Evolutionary conservation across 2,797 vertebrate genomes (phyloP).

Genomic region (Diplodus puntazzo): DNA sequence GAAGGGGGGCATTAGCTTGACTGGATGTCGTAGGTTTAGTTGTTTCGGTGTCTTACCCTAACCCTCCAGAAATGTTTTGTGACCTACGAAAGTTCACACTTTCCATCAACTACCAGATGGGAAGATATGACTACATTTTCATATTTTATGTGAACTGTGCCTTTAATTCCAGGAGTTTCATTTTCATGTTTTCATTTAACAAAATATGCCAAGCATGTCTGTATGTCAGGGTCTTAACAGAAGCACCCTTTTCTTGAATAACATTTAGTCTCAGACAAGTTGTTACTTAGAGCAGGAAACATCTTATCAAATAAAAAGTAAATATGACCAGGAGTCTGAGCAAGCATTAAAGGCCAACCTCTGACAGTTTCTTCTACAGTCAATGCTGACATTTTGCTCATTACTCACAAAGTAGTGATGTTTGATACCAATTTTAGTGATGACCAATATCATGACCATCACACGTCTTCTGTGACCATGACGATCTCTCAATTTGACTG

Average conservation of each 20-base stretch:
- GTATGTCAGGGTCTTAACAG: not conserved
- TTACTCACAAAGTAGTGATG: not conserved
- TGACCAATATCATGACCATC: not conserved
- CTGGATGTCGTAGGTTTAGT: too few species aligned
- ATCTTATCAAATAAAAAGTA: not conserved
- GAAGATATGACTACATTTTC: too few species aligned
- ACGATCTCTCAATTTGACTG: not conserved
- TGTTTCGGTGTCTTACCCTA: too few species aligned
- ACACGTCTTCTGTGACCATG: not conserved
- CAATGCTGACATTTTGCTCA: not conserved
- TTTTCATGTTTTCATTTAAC: not conserved
- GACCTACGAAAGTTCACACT: too few species aligned
- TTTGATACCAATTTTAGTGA: not conserved
- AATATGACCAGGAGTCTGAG: not conserved
- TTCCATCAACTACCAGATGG: too few species aligned
- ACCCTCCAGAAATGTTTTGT: too few species aligned
- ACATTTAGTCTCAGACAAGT: not conserved
- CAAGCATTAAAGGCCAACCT: not conserved
- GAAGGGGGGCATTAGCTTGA: too few species aligned
- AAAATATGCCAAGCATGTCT: not conserved
- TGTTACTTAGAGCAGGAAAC: not conserved
- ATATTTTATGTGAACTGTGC: too few species aligned
- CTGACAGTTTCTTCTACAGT: not conserved
- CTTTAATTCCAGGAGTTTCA: not conserved
- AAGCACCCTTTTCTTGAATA: too few species aligned